Conservation (phyloP, 2,888 invertebrate species). For the Crossocerus cetratus region DNA sequence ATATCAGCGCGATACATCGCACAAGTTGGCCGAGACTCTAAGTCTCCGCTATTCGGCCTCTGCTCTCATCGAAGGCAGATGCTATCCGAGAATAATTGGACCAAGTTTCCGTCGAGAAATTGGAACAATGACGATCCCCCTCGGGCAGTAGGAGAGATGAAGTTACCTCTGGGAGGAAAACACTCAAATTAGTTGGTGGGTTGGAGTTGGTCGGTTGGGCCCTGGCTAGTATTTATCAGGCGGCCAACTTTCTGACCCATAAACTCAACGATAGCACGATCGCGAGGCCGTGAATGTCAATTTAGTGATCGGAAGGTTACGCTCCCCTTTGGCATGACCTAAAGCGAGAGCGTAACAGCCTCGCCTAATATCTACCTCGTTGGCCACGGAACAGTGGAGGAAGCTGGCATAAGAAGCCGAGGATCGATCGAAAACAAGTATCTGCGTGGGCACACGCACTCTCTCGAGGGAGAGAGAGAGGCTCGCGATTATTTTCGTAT, state of each 20-base stretch:
- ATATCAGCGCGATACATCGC: no score
- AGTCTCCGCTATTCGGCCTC: no score
- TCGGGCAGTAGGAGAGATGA: not conserved
- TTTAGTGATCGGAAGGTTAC: constrained; percentile 31
- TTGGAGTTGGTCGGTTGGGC: not conserved
- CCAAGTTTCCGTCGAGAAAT: not conserved
- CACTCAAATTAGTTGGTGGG: not conserved
- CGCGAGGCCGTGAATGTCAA: constrained; percentile 35
- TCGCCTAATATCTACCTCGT: no score
- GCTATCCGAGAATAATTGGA: not conserved
- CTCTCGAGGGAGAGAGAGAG: no score
- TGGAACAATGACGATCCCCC: not conserved
- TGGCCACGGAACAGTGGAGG: not conserved
- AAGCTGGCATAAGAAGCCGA: not conserved
- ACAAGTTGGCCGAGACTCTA: no score
- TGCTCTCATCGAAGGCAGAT: no score
- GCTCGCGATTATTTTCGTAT: constrained; percentile 2
- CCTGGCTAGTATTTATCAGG: not conserved
- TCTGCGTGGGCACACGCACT: constrained; percentile 30
- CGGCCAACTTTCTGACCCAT: not conserved
- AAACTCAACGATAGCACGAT: constrained; percentile 4
- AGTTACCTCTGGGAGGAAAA: not conserved
- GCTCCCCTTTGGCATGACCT: constrained; percentile 23
- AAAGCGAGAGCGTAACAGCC: constrained; percentile 16
- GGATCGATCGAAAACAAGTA: no score